Percentiles rank a stretch among this genome's conserved stretches.
Conservation (phyloP, 1,140 invertebrate species). For the Antheraea mylitta region DNA sequence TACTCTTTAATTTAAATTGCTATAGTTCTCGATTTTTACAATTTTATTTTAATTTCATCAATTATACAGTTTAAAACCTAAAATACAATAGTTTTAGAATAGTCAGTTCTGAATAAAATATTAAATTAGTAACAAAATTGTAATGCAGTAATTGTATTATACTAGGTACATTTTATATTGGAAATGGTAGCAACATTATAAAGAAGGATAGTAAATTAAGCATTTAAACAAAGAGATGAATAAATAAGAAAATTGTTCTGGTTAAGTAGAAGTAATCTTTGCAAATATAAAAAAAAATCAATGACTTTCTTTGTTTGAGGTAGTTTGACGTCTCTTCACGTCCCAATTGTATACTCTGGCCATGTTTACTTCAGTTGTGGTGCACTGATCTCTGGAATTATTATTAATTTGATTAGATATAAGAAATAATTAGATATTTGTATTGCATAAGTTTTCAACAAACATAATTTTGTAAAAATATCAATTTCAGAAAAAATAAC, state of each 20-base stretch:
- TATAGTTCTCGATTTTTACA: too few species aligned
- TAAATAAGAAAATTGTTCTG: background rate
- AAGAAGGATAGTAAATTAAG: background rate
- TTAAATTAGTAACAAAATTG: too few species aligned
- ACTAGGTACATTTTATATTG: too few species aligned
- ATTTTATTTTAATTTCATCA: too few species aligned
- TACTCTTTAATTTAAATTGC: too few species aligned
- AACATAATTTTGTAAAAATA: background rate
- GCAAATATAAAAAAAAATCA: background rate
- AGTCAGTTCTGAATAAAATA: too few species aligned
- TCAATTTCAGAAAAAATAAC: background rate
- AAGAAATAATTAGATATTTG: too few species aligned
- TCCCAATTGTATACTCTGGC: constrained; percentile 98
- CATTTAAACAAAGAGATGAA: background rate
- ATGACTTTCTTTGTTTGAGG: background rate
- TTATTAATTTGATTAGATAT: constrained; percentile 14
- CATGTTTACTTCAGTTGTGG: constrained; percentile 99
- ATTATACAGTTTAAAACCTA: too few species aligned
- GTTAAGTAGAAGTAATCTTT: background rate
- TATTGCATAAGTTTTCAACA: background rate
- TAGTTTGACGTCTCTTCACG: constrained; percentile 90
- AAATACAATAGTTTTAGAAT: too few species aligned
- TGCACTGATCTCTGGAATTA: constrained; percentile 94
- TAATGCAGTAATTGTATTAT: too few species aligned
- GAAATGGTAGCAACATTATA: background rate